Percentiles rank a stretch among this genome's conserved stretches.
phyloP scores from a whole-genome alignment of 2,888 invertebrate genomes.

The Lapara coniferarum region DNA sequence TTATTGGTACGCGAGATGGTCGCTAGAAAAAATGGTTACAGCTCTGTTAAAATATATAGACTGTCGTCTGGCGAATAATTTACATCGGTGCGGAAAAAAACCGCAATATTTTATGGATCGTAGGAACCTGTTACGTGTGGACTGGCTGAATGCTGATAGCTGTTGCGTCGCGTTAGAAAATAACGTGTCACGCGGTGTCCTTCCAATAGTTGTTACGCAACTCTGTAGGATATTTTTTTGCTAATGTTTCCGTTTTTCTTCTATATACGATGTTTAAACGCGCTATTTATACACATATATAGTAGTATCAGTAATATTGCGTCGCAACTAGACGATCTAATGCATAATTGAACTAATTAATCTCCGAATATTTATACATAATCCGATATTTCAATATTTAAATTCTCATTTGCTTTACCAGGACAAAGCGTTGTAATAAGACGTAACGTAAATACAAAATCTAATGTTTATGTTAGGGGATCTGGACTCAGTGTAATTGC shows the following conservation, averaged over 20 bases:
- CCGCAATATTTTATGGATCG: slow-evolving; percentile 46
- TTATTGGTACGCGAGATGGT: slow-evolving; percentile 43
- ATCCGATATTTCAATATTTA: no score
- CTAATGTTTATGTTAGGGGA: no score
- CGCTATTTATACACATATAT: neutral
- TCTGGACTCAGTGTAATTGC: no score
- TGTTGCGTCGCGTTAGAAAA: neutral
- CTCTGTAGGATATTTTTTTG: neutral
- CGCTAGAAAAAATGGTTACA: slow-evolving; percentile 41
- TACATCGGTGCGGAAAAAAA: slow-evolving; percentile 48
- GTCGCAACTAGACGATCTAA: neutral
- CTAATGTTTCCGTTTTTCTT: neutral
- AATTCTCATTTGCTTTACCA: no score
- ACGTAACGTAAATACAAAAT: no score
- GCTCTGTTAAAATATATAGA: slow-evolving; percentile 39
- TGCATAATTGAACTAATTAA: no score
- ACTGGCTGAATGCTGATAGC: neutral
- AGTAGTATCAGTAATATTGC: neutral
- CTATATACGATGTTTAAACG: neutral
- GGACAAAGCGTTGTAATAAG: no score
- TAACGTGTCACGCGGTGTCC: slow-evolving; percentile 3
- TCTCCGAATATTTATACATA: no score
- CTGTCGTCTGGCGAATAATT: slow-evolving; percentile 50
- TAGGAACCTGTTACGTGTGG: slow-evolving; percentile 41
- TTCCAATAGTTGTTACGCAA: neutral